Percentiles rank a stretch among this genome's conserved stretches.
These are phyloP conservation scores for Coecobrya sp. DNA, from an alignment of 2,888 invertebrate genomes.

Conservation along the genomic window DNA sequence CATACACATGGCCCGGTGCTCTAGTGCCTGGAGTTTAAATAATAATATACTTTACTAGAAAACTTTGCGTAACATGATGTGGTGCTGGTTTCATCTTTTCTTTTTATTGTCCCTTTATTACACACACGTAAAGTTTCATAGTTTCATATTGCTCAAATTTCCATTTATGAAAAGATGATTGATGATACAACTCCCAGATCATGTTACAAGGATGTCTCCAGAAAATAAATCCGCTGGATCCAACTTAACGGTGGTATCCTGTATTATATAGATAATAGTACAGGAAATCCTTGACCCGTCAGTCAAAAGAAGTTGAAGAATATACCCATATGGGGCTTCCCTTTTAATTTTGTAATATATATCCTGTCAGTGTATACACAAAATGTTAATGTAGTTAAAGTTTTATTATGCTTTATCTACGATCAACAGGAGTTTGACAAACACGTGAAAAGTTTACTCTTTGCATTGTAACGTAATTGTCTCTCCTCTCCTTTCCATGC, in stretches of 20 bases:
- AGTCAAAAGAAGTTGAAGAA: neutral
- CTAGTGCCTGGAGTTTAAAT: neutral
- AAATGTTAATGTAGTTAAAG: no score
- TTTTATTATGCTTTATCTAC: no score
- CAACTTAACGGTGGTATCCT: neutral
- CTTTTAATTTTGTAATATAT: neutral
- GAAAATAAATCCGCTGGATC: neutral
- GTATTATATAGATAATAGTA: neutral
- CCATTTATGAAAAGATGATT: slow-evolving; percentile 2
- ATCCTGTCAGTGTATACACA: no score
- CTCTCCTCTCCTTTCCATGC: no score
- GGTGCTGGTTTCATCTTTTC: neutral
- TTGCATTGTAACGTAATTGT: no score
- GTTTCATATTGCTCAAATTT: neutral
- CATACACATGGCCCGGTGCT: neutral
- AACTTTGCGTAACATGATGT: neutral
- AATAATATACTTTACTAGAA: neutral
- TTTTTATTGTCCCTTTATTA: neutral
- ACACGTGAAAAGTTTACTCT: no score
- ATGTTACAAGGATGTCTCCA: neutral
- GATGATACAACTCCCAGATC: neutral
- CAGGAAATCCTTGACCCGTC: neutral
- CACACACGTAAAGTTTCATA: neutral
- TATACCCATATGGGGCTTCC: neutral
- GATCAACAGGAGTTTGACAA: no score